Evolutionary conservation across 2,113 vertebrate species (phyloP).

Genomic region (Agelaius phoeniceus): DNA sequence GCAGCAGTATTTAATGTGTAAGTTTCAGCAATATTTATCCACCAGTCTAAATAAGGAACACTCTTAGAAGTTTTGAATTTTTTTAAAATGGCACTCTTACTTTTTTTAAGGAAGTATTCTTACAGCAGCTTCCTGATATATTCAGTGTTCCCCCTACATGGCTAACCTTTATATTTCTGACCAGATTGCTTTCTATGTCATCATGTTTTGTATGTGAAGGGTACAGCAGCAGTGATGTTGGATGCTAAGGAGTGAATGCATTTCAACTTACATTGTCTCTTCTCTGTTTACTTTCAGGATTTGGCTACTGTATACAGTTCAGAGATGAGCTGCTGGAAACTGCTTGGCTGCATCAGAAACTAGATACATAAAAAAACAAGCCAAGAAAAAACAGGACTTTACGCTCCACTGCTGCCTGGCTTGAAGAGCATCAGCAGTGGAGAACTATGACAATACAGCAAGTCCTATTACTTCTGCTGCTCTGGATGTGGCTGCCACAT

Average conservation of each 20-base stretch:
- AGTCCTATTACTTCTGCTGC: conserved; percentile 67
- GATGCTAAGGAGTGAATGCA: background rate
- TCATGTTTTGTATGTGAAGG: background rate
- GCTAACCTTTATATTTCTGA: background rate
- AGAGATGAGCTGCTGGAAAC: conserved; percentile 54
- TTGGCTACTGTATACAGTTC: conserved; percentile 23
- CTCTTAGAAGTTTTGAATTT: background rate
- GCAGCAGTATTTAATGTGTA: conserved; percentile 36
- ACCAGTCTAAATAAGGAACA: background rate
- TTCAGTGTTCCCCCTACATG: background rate
- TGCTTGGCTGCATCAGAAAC: background rate
- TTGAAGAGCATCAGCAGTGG: conserved; percentile 67
- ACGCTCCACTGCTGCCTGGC: background rate
- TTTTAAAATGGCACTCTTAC: background rate
- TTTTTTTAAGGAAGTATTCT: background rate
- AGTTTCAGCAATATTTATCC: conserved; percentile 25
- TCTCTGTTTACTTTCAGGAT: conserved; percentile 60
- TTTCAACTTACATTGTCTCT: background rate
- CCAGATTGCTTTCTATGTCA: background rate
- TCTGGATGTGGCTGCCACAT: conserved; percentile 75
- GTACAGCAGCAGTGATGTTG: background rate
- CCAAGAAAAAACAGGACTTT: background rate
- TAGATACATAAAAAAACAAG: conserved; percentile 44
- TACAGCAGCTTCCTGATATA: background rate
- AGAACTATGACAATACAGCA: conserved; percentile 71